Evolutionary conservation across 1,140 invertebrate species (phyloP), one percentile per base, ranked within the genome.

Genomic region (Pentalonia nigronervosa): DNA sequence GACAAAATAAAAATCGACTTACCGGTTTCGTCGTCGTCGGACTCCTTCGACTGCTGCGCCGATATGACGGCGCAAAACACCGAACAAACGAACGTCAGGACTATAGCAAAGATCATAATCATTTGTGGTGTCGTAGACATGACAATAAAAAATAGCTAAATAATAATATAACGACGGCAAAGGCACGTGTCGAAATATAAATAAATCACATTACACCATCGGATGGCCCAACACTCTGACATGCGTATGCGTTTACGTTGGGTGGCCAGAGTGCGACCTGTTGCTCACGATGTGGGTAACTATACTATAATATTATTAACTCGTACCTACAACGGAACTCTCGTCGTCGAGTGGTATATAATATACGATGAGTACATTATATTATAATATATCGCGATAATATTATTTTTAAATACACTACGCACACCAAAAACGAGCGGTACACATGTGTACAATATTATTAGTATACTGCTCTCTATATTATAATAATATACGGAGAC

Each of bases 351-450:
- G 60, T 76, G 60, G 30, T 34, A 30, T 30, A 47, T 53, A 23
- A 23, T 53, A 21, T n/a, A 17, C 60, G 14, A 67, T 17, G 60
- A 76, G 60, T 76, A 76, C n/a, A n/a, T 60, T 11, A 30, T 76
- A 76, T 76, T 17, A n/a, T 76, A n/a, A 17, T 76, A 76, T 76
- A 76, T 76, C 60, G n/a, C 14, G 60, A 76, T 76, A 76, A 34
- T 76, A 76, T 76, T 76, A 67, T 67, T 67, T n/a, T 76, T 76
- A n/a, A 76, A 76, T 76, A 76, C 60, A n/a, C n/a, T n/a, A n/a
- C n/a, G n/a, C n/a, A 76, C 30, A 76, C 1, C 30, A 76, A n/a
- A 17, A n/a, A 53, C 50, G 60, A 4, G 30, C 60, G 60, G 60
- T 67, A 30, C 60, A 76, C 60, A 17, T n/a, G 60, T 76, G 60